A percentile compares a stretch with the other conserved stretches of the same genome.
These are phyloP conservation scores for Papilio gigon DNA, from an alignment of 2,888 invertebrate species.

Conservation along the genomic window DNA sequence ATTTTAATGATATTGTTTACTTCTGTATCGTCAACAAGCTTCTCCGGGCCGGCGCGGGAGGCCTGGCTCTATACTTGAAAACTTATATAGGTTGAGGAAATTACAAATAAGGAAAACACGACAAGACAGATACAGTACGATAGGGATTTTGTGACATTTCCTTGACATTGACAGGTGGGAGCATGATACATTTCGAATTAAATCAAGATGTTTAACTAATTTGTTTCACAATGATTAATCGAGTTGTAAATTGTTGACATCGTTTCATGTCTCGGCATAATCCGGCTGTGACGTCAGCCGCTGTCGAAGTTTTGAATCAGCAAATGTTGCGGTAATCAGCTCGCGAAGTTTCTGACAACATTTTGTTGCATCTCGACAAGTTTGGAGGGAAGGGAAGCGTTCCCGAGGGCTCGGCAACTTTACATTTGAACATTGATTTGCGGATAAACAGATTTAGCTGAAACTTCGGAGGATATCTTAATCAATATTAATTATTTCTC, in stretches of 20 bases:
- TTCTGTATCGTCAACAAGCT: too few relatives aligned
- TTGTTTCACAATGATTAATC: not conserved
- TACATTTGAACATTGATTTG: not conserved
- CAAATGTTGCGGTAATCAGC: conserved; percentile 27
- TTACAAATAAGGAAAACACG: too few relatives aligned
- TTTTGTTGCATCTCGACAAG: conserved; percentile 21
- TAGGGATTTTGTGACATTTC: too few relatives aligned
- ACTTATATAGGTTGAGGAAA: too few relatives aligned
- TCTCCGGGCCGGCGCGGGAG: too few relatives aligned
- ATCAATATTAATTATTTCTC: not conserved
- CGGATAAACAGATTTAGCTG: conserved; percentile 1
- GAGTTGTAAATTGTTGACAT: not conserved
- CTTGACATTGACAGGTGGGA: too few relatives aligned
- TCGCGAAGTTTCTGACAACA: conserved; percentile 9
- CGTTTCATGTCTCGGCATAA: not conserved
- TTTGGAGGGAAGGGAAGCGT: not conserved
- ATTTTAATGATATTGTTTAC: too few relatives aligned
- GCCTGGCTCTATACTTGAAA: too few relatives aligned
- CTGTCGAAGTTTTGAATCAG: conserved; percentile 26
- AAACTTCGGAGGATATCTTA: not conserved
- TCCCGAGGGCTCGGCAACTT: not conserved
- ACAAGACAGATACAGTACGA: too few relatives aligned
- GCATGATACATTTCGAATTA: too few relatives aligned
- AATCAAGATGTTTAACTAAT: too few relatives aligned
- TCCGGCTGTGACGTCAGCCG: conserved; percentile 6